Evolutionary conservation across 2,888 invertebrate species (phyloP), one percentile per base, ranked within the genome.

Genomic region (Eilema griseolum): DNA sequence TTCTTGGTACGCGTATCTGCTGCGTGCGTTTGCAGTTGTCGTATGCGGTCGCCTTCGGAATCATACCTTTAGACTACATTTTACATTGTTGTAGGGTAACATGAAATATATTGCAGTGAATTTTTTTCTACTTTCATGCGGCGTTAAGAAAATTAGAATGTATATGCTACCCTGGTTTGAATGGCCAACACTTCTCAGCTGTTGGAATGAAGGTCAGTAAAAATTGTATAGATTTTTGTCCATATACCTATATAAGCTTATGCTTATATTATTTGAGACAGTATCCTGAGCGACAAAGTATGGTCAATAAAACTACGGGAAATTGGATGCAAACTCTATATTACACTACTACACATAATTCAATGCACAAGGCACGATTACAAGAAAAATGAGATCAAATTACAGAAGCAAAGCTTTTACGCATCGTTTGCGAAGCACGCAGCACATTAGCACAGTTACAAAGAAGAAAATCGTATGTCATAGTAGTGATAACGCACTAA

Each of bases 111-210:
- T 63, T 72, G 37, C 72, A 68, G 71, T 68, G 68, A 33, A 69
- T 63, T 66, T 72, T 72, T 72, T 72, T 72, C 69, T 72, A 72
- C 46, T 72, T 72, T 72, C 72, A 72, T 72, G 72, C 72, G 72
- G 65, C 69, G 72, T 69, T 72, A 72, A 72, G 72, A 69, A 69
- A 66, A 66, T n/a, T 69, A 72, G 33, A 72, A 72, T 72, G 72
- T 72, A 72, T 72, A 72, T 72, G 72, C 72, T 72, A 66, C 72
- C 72, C 56, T 72, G 72, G 72, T 72, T 72, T 41, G 72, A 72
- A 72, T 72, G 72, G 72, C 72, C 72, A 63, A 63, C 66, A 37
- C 66, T 72, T 41, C 66, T 66, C 52, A 72, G 72, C 72, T 67
- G 69, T 69, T 72, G 72, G 72, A 72, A 26, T 52, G 63, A 69